A percentile compares a stretch with the other conserved stretches of the same genome.
phyloP scores from a whole-genome alignment of 2,797 vertebrate genomes.

The Macropodus opercularis region DNA sequence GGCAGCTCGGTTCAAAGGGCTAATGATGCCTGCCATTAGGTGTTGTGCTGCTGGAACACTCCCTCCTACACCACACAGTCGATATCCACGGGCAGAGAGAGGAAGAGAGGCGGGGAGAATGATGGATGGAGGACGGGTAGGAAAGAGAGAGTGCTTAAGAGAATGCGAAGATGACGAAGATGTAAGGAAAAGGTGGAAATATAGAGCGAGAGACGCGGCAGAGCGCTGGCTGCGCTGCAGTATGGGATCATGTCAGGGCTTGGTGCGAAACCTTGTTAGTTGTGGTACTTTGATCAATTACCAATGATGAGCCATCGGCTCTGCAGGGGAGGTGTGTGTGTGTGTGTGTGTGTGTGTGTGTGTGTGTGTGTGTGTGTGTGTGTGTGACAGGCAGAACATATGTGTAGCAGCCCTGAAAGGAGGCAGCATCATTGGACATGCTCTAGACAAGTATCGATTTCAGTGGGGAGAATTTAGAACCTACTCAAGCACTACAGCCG shows the following conservation, averaged over 20 bases:
- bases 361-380: constrained; percentile 18
- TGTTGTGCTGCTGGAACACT: constrained; percentile 38
- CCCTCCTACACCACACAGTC: constrained; percentile 33
- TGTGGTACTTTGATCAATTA: constrained; percentile 73
- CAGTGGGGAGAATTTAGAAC: constrained; percentile 73
- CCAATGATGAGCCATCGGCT: constrained; percentile 63
- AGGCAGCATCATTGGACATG: constrained; percentile 68
- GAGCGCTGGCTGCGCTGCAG: constrained; percentile 22
- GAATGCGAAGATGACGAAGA: constrained; percentile 17
- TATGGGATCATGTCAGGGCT: constrained; percentile 47
- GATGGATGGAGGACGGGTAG: constrained; percentile 36
- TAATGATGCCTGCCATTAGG: constrained; percentile 66
- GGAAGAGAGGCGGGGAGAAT: constrained; percentile 14
- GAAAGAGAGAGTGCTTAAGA: constrained; percentile 24
- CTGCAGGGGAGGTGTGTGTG: constrained; percentile 27
- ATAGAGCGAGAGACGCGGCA: constrained; percentile 6
- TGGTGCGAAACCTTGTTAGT: constrained; percentile 54
- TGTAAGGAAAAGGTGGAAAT: constrained; percentile 21
- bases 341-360: no score
- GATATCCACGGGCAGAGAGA: constrained; percentile 38
- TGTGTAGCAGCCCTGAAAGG: constrained; percentile 63
- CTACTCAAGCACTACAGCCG: constrained; percentile 54
- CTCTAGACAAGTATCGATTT: constrained; percentile 79
- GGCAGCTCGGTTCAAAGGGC: constrained; percentile 62
- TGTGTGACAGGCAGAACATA: constrained; percentile 26